Base-by-base conservation (phyloP, 2,113 vertebrate genomes). In the Clarias gariepinus region DNA sequence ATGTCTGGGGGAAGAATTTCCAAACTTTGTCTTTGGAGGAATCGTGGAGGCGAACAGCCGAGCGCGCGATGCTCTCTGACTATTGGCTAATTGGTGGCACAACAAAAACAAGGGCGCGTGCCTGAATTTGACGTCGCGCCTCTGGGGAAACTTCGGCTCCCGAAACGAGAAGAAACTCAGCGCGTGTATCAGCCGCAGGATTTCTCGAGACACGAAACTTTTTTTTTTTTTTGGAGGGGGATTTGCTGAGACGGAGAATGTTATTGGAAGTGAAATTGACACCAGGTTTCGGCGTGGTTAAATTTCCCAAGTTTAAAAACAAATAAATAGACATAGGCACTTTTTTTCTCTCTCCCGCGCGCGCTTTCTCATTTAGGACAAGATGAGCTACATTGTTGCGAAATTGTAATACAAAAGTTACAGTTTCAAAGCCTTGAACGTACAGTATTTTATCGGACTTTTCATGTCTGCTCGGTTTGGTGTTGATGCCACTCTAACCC, bases 91-190 rank as follows among this genome's bases (percentile, higher is more conserved):
- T 84, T 84, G 81, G 10, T 68, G 53, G 74, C 86, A 74, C 84
- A 80, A 74, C 53, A 77, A 82, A 77, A 83, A 78, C 87, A 68
- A 88, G 83, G 36, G 76, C 69, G 82, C 68, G 81, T 41, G 15
- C 66, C 69, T 76, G 71, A 87, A 87, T 79, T 53, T 82, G 85
- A 83, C 87, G 82, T 60, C 78, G 84, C 85, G 78, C n/a, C 58
- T 83, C 77, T 28, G 1, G 63, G 80, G 81, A 87, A 85, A 18
- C 83, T 81, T 47, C 57, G 33, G 82, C 77, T 60, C 77, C 77
- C 13, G 58, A 61, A 36, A 8, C 25, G 61, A 74, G 77, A 82
- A 78, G 85, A 87, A 18, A 3, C 25, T 21, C 21, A 4, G 4
- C 10, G 9, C 15, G 13, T 5, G 68, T 7, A 2, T 5, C 52